These are phyloP conservation scores for Arbacia lixula DNA, from an alignment of 53 echinoderm and acorn worm genomes.

Conservation along the genomic window DNA sequence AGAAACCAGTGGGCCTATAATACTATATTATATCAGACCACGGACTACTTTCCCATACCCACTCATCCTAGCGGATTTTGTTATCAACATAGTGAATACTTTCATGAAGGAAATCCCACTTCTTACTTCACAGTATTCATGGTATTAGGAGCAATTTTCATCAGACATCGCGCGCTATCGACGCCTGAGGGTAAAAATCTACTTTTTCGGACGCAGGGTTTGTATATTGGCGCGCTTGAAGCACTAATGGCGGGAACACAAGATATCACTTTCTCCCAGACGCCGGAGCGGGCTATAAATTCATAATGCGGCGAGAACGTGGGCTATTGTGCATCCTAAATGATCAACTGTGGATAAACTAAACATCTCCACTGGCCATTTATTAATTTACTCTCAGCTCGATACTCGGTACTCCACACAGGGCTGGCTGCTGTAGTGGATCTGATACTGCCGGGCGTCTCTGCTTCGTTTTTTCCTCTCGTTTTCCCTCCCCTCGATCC, in stretches of 20 bases:
- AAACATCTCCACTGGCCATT: slow-evolving; percentile 51
- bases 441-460: no score
- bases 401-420: no score
- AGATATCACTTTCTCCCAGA: slow-evolving; percentile 45
- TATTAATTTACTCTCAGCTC: slow-evolving; percentile 50
- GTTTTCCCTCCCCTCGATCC: no score
- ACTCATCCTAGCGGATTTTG: no score
- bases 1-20: no score
- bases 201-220: slow-evolving; percentile 28
- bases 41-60: no score
- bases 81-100: no score
- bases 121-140: no score
- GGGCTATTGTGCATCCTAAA: slow-evolving; percentile 59
- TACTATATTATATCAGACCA: no score
- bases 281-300: slow-evolving; percentile 51
- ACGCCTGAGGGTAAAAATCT: slow-evolving; percentile 2
- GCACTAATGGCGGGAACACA: slow-evolving; percentile 35
- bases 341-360: slow-evolving; percentile 54
- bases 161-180: not conserved
- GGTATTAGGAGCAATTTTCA: not conserved
- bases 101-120: no score
- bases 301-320: slow-evolving; percentile 54
- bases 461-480: no score
- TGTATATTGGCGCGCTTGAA: slow-evolving; percentile 46
- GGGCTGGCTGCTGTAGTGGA: no score